These are phyloP conservation scores for Podilymbus podiceps DNA, from an alignment of 2,113 vertebrate genomes.

Conservation along the genomic window DNA sequence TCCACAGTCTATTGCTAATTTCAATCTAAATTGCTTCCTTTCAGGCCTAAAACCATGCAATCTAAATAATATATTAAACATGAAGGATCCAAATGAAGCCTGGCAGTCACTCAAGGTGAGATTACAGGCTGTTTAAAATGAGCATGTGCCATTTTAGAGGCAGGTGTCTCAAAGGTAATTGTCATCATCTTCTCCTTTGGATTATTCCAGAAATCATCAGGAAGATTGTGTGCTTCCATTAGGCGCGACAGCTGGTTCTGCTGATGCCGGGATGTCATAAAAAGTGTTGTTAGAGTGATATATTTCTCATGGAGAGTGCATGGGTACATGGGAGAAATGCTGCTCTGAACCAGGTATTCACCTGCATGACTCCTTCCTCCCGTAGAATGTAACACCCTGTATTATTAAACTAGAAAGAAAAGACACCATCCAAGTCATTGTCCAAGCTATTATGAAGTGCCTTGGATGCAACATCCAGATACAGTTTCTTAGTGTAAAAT, in stretches of 20 bases:
- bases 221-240: conserved; percentile 65
- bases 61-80: conserved; percentile 71
- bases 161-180: conserved; percentile 67
- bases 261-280: conserved; percentile 26
- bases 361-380: conserved; percentile 3
- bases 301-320: conserved; percentile 23
- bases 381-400: neutral
- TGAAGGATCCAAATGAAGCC: conserved; percentile 65
- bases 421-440: neutral
- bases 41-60: conserved; percentile 45
- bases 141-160: conserved; percentile 64
- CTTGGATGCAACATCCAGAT: neutral
- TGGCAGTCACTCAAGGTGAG: conserved; percentile 65
- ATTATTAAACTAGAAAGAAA: conserved; percentile 37
- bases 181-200: conserved; percentile 60
- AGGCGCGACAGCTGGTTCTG: conserved; percentile 52
- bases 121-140: conserved; percentile 60
- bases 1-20: conserved; percentile 46
- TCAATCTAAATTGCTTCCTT: conserved; percentile 61
- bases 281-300: conserved; percentile 36
- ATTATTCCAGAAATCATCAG: conserved; percentile 70
- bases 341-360: conserved; percentile 16
- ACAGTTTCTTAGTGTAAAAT: neutral
- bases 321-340: neutral
- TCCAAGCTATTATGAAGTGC: neutral